phyloP scores from a whole-genome alignment of 2,113 vertebrate species.

The Tyto alba region DNA sequence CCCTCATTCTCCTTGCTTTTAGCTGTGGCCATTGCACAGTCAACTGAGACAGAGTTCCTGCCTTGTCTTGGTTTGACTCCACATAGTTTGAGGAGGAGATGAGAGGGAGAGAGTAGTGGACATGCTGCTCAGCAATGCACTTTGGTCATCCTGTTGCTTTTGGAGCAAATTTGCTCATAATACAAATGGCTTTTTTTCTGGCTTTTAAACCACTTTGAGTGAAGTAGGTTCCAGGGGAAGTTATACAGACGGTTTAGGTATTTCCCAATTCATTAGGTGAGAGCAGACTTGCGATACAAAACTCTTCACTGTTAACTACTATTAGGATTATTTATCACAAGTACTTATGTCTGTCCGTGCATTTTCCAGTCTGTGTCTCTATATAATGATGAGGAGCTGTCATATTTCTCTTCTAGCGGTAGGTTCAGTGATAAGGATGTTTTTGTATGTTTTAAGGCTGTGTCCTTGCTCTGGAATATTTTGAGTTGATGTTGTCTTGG shows the following conservation, averaged over 20 bases:
- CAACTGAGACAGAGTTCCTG: background rate
- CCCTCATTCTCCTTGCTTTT: background rate
- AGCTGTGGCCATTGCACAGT: background rate
- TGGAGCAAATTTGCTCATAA: background rate
- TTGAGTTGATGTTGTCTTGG: slow-evolving; percentile 41
- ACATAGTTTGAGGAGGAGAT: background rate
- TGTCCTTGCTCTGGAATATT: background rate
- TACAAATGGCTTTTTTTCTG: background rate
- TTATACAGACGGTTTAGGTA: background rate
- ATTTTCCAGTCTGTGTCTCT: background rate
- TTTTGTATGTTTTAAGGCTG: background rate
- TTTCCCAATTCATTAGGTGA: background rate
- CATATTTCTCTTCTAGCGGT: background rate
- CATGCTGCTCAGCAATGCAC: background rate
- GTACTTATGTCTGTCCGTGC: background rate
- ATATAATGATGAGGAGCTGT: background rate
- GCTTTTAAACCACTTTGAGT: background rate
- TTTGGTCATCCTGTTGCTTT: background rate
- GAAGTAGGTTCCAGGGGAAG: background rate
- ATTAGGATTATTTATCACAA: background rate
- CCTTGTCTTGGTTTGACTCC: background rate
- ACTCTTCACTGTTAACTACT: background rate
- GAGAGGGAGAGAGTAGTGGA: background rate
- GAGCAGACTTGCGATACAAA: background rate
- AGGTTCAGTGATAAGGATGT: background rate